A percentile compares a stretch with the other conserved stretches of the same genome.
These are phyloP conservation scores for Diphyllodes magnificus DNA, from an alignment of 2,113 vertebrate species.

Conservation along the genomic window DNA sequence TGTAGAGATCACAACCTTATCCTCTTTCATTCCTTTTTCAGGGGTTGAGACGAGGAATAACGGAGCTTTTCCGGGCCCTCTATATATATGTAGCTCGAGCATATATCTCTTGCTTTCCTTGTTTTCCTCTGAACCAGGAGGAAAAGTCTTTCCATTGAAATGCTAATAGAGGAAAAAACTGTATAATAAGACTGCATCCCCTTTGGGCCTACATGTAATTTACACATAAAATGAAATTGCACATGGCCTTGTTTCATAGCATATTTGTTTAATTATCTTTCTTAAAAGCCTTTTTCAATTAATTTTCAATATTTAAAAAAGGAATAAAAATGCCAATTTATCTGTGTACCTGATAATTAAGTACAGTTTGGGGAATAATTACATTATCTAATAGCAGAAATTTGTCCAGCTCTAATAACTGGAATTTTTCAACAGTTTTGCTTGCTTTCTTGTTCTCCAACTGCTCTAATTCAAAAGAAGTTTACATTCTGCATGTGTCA, in stretches of 20 bases:
- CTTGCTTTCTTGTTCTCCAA: neutral
- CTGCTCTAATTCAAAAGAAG: neutral
- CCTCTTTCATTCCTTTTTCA: constrained; percentile 1
- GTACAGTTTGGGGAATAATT: constrained; percentile 73
- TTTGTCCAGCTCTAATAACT: constrained; percentile 60
- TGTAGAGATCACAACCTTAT: constrained; percentile 8
- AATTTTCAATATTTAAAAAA: constrained; percentile 79
- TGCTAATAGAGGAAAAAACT: constrained; percentile 69
- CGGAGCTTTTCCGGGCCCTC: neutral
- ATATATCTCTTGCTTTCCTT: constrained; percentile 15
- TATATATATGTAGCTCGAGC: neutral
- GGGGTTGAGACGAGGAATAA: neutral
- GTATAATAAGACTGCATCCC: constrained; percentile 67
- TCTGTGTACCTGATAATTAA: constrained; percentile 75
- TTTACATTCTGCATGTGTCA: neutral
- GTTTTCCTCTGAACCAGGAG: constrained; percentile 53
- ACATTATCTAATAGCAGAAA: constrained; percentile 62
- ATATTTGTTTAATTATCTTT: constrained; percentile 79
- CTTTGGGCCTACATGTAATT: constrained; percentile 75
- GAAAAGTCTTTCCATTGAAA: constrained; percentile 66
- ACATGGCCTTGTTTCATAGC: constrained; percentile 68
- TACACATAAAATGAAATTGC: constrained; percentile 80
- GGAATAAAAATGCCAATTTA: constrained; percentile 70
- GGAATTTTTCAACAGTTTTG: constrained; percentile 15
- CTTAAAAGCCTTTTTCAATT: constrained; percentile 75